These are phyloP conservation scores for Rhagoletis pomonella DNA, from an alignment of 1,140 invertebrate genomes.

Conservation along the genomic window DNA sequence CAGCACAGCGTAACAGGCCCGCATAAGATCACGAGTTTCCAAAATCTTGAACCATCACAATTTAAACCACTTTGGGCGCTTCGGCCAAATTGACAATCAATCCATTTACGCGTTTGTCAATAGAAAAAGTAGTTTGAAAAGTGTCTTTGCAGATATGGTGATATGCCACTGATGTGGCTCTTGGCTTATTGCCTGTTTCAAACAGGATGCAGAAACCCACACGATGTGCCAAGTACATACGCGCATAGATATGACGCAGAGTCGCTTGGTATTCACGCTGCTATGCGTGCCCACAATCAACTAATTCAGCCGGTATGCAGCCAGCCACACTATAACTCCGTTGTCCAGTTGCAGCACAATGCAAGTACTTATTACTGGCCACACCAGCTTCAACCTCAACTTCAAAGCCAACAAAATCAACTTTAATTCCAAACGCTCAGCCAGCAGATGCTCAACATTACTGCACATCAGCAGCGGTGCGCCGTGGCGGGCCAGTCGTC, in stretches of 20 bases:
- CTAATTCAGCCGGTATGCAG: neutral
- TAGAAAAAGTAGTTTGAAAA: slow-evolving; percentile 15
- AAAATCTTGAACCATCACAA: too few species aligned
- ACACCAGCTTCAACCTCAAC: neutral
- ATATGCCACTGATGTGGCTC: neutral
- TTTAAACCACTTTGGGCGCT: neutral
- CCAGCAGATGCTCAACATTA: slow-evolving; percentile 20
- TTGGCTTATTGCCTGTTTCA: neutral
- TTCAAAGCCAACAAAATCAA: neutral
- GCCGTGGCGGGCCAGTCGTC: too few species aligned
- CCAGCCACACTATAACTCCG: neutral
- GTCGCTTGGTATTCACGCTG: neutral
- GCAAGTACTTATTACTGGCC: neutral
- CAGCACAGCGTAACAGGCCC: too few species aligned
- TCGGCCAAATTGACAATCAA: slow-evolving; percentile 6
- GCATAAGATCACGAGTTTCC: too few species aligned
- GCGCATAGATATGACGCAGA: neutral
- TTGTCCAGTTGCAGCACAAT: neutral
- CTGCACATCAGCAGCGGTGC: neutral
- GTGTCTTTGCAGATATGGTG: slow-evolving; percentile 16
- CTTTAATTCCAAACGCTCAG: neutral
- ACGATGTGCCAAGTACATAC: neutral
- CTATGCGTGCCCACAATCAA: slow-evolving; percentile 4
- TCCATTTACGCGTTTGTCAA: neutral
- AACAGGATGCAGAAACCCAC: slow-evolving; percentile 31